These are phyloP conservation scores for Muscicapa adusta DNA, from an alignment of 2,113 vertebrate species.

Conservation along the genomic window DNA sequence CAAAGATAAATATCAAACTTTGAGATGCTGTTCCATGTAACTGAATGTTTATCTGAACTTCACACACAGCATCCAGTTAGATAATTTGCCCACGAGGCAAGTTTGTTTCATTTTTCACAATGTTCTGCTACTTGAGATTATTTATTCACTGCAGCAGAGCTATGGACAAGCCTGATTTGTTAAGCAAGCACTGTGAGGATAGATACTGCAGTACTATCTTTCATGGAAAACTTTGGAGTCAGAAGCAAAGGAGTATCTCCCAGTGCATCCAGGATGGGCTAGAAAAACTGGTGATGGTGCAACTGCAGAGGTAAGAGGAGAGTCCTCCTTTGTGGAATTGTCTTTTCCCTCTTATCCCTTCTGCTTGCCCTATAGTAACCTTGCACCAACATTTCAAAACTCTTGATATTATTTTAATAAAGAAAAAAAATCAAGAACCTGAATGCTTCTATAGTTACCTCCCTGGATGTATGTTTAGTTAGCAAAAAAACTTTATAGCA, in stretches of 20 bases:
- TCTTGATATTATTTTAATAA: not conserved
- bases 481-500: not conserved
- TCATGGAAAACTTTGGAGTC: not conserved
- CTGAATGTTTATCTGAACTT: slow-evolving; percentile 40
- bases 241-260: not conserved
- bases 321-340: not conserved
- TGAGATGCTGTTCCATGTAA: slow-evolving; percentile 11
- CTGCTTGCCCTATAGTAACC: not conserved
- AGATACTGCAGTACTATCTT: not conserved
- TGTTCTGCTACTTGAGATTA: slow-evolving; percentile 56
- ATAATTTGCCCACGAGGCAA: slow-evolving; percentile 53
- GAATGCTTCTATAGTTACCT: not conserved
- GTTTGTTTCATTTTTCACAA: slow-evolving; percentile 35
- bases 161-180: slow-evolving; percentile 22
- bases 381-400: not conserved
- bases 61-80: slow-evolving; percentile 33
- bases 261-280: not conserved
- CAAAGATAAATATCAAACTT: slow-evolving; percentile 41
- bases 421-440: not conserved
- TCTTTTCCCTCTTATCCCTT: not conserved
- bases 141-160: slow-evolving; percentile 57
- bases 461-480: not conserved
- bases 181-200: not conserved
- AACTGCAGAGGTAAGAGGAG: slow-evolving; percentile 43
- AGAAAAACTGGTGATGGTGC: not conserved